Evolutionary conservation across 2,113 vertebrate genomes (phyloP).

Genomic region (Bothrops jararaca): DNA sequence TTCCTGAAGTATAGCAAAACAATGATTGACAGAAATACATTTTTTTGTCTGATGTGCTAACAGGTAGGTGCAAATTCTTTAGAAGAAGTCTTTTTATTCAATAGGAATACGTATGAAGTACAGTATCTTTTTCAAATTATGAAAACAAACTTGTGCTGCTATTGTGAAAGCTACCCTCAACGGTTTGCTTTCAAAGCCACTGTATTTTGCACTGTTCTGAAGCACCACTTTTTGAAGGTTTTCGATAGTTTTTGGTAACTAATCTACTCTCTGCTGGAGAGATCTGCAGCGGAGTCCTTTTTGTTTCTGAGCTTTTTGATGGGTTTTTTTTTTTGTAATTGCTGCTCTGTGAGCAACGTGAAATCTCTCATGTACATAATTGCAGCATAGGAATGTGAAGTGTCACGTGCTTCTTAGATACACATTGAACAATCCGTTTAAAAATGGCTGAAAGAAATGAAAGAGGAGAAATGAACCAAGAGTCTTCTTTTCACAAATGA

Average conservation of each 20-base stretch:
- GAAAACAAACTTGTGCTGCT: background rate
- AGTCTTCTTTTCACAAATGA: background rate
- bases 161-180: background rate
- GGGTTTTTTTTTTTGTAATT: background rate
- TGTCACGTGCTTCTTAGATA: background rate
- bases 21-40: background rate
- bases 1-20: background rate
- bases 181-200: background rate
- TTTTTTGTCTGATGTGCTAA: background rate
- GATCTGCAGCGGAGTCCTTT: background rate
- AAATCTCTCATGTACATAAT: background rate
- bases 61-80: background rate
- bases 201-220: background rate
- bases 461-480: background rate
- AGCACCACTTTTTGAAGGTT: background rate
- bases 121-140: background rate
- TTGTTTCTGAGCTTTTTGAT: background rate
- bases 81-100: background rate
- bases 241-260: background rate
- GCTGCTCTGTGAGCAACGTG: background rate
- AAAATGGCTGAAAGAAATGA: background rate
- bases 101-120: background rate
- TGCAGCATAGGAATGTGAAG: background rate
- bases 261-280: background rate
- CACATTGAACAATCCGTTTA: background rate